Percentiles rank a stretch among this genome's conserved stretches.
Evolutionary conservation across 2,888 invertebrate species (phyloP).

Genomic region (Campaea margaritaria): DNA sequence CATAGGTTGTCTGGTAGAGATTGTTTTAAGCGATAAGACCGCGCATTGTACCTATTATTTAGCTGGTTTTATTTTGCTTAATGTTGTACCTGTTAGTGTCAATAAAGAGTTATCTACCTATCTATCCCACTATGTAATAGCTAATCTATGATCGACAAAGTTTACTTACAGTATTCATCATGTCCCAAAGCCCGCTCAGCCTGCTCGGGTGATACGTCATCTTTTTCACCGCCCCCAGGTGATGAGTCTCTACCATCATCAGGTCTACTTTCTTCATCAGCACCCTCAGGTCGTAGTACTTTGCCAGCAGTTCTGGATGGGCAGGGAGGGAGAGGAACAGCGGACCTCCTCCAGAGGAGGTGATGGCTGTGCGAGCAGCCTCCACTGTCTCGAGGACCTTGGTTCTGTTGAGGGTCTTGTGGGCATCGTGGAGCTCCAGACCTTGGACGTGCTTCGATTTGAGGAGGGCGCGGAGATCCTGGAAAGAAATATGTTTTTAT

Average conservation of each 20-base stretch:
- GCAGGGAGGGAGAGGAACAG: slow-evolving; percentile 87
- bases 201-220: slow-evolving; percentile 91
- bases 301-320: slow-evolving; percentile 87
- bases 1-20: too few species aligned
- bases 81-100: too few species aligned
- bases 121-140: too few species aligned
- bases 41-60: neutral
- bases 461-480: slow-evolving; percentile 83
- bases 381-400: slow-evolving; percentile 78
- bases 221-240: slow-evolving; percentile 86
- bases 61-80: too few species aligned
- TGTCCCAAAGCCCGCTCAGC: slow-evolving; percentile 90
- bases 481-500: slow-evolving; percentile 48
- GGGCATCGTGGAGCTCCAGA: slow-evolving; percentile 83
- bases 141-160: neutral
- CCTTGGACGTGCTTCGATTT: slow-evolving; percentile 85
- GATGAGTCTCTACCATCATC: slow-evolving; percentile 89
- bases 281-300: slow-evolving; percentile 88
- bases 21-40: too few species aligned
- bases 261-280: slow-evolving; percentile 88
- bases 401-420: slow-evolving; percentile 80
- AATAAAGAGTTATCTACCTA: too few species aligned
- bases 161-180: slow-evolving; percentile 89
- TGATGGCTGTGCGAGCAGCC: slow-evolving; percentile 73
- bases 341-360: slow-evolving; percentile 79